phyloP scores from a whole-genome alignment of 2,113 vertebrate genomes.

The Cyanistes caeruleus region DNA sequence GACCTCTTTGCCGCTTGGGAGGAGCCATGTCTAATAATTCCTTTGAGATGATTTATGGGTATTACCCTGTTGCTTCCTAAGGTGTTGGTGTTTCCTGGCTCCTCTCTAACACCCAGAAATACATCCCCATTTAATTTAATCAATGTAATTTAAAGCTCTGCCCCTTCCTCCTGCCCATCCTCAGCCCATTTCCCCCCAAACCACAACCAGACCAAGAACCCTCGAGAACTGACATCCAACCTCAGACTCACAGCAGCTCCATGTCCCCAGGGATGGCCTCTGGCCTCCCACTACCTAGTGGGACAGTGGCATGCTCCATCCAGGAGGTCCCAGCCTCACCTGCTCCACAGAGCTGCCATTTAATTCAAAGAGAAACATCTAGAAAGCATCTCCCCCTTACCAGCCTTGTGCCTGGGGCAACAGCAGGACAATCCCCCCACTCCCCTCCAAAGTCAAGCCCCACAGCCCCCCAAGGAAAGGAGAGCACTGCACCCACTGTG shows the following conservation, averaged over 20 bases:
- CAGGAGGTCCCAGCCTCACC: background rate
- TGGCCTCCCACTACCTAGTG: too few species aligned
- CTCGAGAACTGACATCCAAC: background rate
- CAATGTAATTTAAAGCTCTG: background rate
- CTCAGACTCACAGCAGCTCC: background rate
- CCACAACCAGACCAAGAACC: rapidly evolving
- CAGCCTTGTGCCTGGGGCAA: background rate
- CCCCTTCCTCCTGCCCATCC: background rate
- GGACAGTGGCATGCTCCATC: background rate
- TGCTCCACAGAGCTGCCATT: background rate
- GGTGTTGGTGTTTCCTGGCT: background rate
- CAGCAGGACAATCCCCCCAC: background rate
- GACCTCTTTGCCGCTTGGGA: background rate
- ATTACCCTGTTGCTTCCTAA: background rate
- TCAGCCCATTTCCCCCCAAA: background rate
- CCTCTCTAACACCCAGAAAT: background rate
- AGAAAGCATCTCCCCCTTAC: background rate
- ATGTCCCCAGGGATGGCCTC: background rate
- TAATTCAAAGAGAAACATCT: background rate
- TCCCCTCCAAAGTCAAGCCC: background rate
- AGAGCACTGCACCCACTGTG: background rate
- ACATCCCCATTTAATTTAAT: background rate
- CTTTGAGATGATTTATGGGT: background rate
- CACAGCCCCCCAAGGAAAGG: background rate
- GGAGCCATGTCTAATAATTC: background rate